phyloP scores from a whole-genome alignment of 2,888 invertebrate genomes.

The Byasa hedistus region DNA sequence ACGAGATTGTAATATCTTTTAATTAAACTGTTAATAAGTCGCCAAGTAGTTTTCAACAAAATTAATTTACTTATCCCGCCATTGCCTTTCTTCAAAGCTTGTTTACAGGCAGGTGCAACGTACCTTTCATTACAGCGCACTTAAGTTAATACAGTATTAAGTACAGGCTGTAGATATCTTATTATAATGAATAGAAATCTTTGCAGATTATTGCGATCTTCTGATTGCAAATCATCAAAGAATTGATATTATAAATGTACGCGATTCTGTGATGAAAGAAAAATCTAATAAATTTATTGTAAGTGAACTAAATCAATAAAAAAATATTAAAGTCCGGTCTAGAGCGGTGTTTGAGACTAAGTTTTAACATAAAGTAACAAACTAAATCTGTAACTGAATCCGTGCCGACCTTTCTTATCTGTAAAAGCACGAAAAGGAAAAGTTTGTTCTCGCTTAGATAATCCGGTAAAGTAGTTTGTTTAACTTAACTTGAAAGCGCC shows the following conservation, averaged over 20 bases:
- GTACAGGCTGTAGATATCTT: background rate
- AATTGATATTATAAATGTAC: too few species aligned
- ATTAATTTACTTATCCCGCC: constrained; percentile 15
- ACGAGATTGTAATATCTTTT: background rate
- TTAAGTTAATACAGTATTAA: constrained; percentile 1
- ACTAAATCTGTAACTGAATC: constrained; percentile 29
- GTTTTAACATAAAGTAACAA: constrained; percentile 23
- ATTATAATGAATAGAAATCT: background rate
- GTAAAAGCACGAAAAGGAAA: constrained; percentile 29
- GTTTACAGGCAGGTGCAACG: constrained; percentile 18
- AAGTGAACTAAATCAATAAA: background rate
- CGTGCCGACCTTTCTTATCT: constrained; percentile 29
- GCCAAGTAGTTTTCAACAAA: constrained; percentile 6
- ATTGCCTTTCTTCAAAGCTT: constrained; percentile 6
- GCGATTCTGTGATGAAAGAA: too few species aligned
- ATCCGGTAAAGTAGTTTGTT: constrained; percentile 31
- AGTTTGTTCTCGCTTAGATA: constrained; percentile 30
- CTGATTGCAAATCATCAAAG: background rate
- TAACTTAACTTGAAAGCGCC: constrained; percentile 27
- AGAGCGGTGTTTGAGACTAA: constrained; percentile 10
- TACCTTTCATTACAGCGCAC: constrained; percentile 6
- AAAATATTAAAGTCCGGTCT: background rate
- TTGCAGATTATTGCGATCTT: background rate
- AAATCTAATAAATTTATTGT: too few species aligned
- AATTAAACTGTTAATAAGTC: constrained; percentile 6